Conservation (phyloP, 2,113 vertebrate genomes). For the Plectropomus leopardus region DNA sequence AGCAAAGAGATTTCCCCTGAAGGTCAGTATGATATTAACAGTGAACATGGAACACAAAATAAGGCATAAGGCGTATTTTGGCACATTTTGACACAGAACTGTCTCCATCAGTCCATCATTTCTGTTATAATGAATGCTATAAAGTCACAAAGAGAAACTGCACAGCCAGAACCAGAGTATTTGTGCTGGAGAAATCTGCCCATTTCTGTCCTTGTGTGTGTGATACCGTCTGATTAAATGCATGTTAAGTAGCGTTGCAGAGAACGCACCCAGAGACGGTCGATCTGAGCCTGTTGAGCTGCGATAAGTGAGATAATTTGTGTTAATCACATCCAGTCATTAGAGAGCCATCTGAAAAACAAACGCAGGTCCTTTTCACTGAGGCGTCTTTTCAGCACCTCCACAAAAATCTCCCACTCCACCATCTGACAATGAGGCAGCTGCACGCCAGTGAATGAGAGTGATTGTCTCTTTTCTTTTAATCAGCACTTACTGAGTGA, state of each 20-base stretch:
- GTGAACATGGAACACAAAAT: neutral
- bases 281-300: constrained; percentile 84
- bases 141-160: neutral
- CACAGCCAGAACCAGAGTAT: neutral
- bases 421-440: constrained; percentile 83
- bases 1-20: constrained; percentile 7
- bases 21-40: neutral
- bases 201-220: neutral
- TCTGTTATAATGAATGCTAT: neutral
- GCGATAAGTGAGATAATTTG: constrained; percentile 92
- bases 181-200: neutral
- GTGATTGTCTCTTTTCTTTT: constrained; percentile 75
- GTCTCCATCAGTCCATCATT: neutral
- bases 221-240: constrained; percentile 39
- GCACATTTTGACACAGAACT: neutral
- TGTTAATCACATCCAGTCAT: constrained; percentile 90
- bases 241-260: constrained; percentile 36
- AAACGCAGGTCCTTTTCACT: constrained; percentile 81
- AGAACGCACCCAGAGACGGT: constrained; percentile 75
- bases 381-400: constrained; percentile 84
- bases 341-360: constrained; percentile 84
- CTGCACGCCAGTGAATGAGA: constrained; percentile 89
- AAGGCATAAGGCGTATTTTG: neutral
- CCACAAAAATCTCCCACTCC: constrained; percentile 65
- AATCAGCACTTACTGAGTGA: constrained; percentile 56